These are phyloP conservation scores for Phaenicophaeus curvirostris DNA, from an alignment of 2,797 vertebrate genomes.

Conservation along the genomic window DNA sequence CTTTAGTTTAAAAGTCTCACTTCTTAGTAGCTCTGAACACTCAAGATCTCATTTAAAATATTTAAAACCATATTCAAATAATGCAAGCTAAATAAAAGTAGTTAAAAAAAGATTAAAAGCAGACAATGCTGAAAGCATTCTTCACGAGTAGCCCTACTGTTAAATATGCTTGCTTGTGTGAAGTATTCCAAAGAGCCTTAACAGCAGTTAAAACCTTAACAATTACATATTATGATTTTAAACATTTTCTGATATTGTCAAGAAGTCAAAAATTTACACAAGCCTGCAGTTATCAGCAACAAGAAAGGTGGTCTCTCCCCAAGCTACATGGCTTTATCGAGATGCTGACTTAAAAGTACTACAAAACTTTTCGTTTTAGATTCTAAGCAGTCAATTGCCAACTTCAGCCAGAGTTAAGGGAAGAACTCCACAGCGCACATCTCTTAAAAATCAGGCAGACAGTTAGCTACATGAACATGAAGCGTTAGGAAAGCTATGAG, in stretches of 20 bases:
- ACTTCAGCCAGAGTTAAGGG: background rate
- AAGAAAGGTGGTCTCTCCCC: background rate
- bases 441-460: background rate
- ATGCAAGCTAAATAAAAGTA: background rate
- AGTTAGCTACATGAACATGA: background rate
- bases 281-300: background rate
- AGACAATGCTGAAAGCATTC: background rate
- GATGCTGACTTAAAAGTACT: background rate
- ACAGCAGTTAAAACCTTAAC: background rate
- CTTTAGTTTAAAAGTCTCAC: background rate
- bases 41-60: background rate
- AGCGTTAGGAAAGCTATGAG: background rate
- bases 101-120: background rate
- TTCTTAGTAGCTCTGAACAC: background rate
- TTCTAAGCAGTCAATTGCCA: background rate
- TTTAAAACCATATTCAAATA: background rate
- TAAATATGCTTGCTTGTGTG: background rate
- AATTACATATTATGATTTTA: background rate
- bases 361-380: background rate
- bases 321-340: background rate
- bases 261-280: background rate
- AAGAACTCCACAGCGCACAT: background rate
- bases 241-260: background rate
- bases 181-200: background rate
- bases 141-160: background rate